These are phyloP conservation scores for Peromyscus nudipes DNA, from an alignment of 2,797 vertebrate species.

Conservation along the genomic window DNA sequence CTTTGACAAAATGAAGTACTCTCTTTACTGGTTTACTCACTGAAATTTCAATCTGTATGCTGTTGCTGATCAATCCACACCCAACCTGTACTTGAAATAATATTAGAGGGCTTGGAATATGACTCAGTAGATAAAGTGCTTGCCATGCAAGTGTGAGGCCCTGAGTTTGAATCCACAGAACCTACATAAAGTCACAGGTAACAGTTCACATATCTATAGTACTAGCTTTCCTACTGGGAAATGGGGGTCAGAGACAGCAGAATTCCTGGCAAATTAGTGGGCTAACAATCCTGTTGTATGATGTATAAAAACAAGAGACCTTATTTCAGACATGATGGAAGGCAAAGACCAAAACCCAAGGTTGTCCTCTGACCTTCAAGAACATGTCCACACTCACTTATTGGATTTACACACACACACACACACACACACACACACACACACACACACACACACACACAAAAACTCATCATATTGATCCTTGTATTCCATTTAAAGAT, in stretches of 20 bases:
- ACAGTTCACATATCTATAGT: not conserved
- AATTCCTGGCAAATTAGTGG: not conserved
- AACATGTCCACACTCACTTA: not conserved
- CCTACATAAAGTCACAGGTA: not conserved
- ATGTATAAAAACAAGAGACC: no score
- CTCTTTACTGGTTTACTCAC: not conserved
- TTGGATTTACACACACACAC: no score
- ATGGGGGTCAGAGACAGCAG: not conserved
- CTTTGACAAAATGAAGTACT: not conserved
- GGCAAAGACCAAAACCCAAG: not conserved
- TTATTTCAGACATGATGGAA: not conserved
- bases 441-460: not conserved
- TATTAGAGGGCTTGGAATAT: not conserved
- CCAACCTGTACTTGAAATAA: conserved; percentile 26
- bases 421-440: not conserved
- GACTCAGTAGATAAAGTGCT: not conserved
- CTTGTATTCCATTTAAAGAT: not conserved
- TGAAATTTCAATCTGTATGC: not conserved
- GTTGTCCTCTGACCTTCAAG: not conserved
- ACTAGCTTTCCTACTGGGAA: not conserved
- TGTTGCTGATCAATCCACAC: not conserved
- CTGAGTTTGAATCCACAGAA: not conserved
- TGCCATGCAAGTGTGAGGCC: not conserved
- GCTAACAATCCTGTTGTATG: not conserved
- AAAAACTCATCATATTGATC: not conserved